Conservation (phyloP, 1,140 invertebrate genomes). For the Papilio helenus region DNA sequence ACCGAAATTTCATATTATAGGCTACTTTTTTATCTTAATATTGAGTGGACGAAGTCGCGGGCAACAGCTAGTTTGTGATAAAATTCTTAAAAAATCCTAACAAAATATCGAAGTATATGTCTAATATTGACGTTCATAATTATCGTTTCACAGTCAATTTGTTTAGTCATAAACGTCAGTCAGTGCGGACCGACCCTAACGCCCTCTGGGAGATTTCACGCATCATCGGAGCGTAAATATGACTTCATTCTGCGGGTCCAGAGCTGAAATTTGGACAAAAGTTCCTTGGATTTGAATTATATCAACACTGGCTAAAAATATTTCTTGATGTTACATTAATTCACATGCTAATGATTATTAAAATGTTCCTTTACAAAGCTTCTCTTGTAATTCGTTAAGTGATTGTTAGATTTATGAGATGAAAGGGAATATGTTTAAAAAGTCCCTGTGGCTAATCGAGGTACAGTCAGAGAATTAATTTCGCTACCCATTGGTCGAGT, state of each 20-base stretch:
- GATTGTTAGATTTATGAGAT: constrained; percentile 11
- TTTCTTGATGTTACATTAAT: not conserved
- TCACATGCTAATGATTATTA: not conserved
- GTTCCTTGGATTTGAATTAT: constrained; percentile 15
- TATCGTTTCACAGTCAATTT: constrained; percentile 24
- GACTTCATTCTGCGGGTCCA: constrained; percentile 38
- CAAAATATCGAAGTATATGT: not conserved
- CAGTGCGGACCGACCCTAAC: constrained; percentile 28
- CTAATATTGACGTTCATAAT: not conserved
- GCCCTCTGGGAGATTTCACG: constrained; percentile 42
- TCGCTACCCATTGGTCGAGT: not conserved
- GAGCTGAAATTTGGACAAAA: constrained; percentile 5
- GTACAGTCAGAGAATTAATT: not conserved
- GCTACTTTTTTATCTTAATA: too few relatives aligned
- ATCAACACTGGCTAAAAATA: not conserved
- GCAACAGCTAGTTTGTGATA: too few relatives aligned
- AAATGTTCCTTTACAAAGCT: not conserved
- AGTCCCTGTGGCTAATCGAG: not conserved
- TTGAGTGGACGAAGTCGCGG: too few relatives aligned
- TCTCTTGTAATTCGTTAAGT: constrained; percentile 14
- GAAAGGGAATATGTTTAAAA: not conserved
- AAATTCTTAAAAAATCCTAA: not conserved
- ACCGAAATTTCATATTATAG: too few relatives aligned
- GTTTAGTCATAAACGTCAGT: not conserved
- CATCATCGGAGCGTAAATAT: constrained; percentile 43